Conservation (phyloP, 2,113 vertebrate genomes). For the Stigmatopora nigra region DNA sequence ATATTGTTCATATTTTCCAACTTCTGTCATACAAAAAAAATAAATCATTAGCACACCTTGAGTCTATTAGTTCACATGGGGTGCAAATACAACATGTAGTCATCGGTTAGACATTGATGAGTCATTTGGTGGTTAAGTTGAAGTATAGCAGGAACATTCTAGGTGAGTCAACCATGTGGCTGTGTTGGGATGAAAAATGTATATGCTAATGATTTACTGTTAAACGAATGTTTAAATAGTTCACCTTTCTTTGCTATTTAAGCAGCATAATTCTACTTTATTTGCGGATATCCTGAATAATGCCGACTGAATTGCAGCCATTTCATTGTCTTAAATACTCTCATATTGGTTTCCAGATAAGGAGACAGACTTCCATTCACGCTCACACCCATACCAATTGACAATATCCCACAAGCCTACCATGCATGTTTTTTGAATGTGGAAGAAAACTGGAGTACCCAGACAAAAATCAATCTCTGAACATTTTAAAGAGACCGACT, state of each 20-base stretch:
- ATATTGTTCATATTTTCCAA: constrained; percentile 3
- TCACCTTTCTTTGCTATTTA: background rate
- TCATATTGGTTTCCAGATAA: too few species aligned
- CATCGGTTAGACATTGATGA: constrained; percentile 50
- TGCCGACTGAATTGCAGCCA: background rate
- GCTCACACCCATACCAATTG: too few species aligned
- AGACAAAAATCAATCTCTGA: background rate
- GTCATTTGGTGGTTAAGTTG: constrained; percentile 53
- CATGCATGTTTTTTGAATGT: too few species aligned
- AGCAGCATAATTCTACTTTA: constrained; percentile 26
- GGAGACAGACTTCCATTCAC: too few species aligned
- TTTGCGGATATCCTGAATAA: background rate
- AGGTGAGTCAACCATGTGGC: constrained; percentile 45
- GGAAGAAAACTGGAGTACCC: background rate
- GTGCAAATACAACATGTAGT: constrained; percentile 28
- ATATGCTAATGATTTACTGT: background rate
- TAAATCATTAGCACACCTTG: constrained; percentile 6
- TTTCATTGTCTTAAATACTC: too few species aligned
- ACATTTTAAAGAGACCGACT: background rate
- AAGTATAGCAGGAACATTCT: constrained; percentile 44
- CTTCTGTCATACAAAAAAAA: background rate
- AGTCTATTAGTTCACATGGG: constrained; percentile 13
- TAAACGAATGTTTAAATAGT: background rate
- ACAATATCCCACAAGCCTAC: too few species aligned
- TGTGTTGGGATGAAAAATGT: constrained; percentile 11